Percentiles rank a stretch among this genome's conserved stretches.
Conservation (phyloP, 92 coral and sea anemone species). For the Montipora capitata region DNA sequence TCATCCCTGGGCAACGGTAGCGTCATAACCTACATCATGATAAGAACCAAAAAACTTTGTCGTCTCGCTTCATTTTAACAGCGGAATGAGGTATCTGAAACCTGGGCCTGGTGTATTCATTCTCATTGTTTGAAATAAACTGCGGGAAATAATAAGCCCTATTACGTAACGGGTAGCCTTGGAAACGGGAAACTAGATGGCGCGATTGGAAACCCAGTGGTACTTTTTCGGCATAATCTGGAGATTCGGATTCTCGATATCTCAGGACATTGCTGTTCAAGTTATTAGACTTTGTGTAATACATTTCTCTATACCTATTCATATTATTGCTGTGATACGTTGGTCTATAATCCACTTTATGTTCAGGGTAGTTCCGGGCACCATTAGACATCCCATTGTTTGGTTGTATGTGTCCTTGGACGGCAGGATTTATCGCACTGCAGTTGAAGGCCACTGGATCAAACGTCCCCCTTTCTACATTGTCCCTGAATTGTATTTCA, state of each 20-base stretch:
- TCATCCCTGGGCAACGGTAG: too few species aligned
- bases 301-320: neutral
- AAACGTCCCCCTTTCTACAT: conserved; percentile 83
- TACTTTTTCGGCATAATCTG: neutral
- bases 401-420: neutral
- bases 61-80: neutral
- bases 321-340: neutral
- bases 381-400: neutral
- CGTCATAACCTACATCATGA: neutral
- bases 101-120: conserved; percentile 31
- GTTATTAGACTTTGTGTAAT: neutral
- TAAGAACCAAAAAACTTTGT: conserved; percentile 15
- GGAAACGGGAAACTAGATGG: neutral
- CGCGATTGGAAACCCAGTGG: neutral
- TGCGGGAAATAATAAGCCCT: neutral
- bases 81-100: conserved; percentile 36
- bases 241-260: neutral
- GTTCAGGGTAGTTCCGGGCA: neutral
- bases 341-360: neutral
- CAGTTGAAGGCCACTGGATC: conserved; percentile 81
- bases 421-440: conserved; percentile 1
- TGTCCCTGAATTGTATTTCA: conserved; percentile 43
- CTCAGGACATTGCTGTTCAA: neutral
- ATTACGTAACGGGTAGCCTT: neutral
- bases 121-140: neutral